Evolutionary conservation across 2,113 vertebrate species (phyloP), one percentile per base, ranked within the genome.

Genomic region (Toxotes chatareus): DNA sequence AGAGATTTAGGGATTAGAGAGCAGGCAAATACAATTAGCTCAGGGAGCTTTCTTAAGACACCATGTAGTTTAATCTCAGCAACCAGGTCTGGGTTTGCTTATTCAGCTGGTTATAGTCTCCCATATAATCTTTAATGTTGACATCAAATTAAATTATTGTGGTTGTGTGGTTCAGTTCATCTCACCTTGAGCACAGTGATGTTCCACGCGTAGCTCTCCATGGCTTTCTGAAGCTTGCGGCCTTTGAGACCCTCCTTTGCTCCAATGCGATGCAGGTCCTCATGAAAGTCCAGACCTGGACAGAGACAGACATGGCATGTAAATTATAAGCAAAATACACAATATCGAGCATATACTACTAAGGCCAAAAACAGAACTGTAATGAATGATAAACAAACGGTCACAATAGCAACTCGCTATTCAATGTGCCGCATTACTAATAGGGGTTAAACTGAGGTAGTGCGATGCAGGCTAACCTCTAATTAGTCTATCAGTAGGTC

Each of bases 191-290:
- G 94, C 36, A 96, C 95, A 1, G 95, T 96, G 86, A 95, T 96
- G 93, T 98, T 98, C 97, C 97, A 98, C 57, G 97, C 97, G 0
- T 97, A 98, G 93, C 97, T 98, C 94, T 98, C 97, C 95, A 97
- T 94, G 0, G 96, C 96, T 62, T 98, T 98, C 91, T 97, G 97
- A 61, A 98, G 93, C 68, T 98, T 98, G 40, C 95, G 93, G 5
- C 97, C 97, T 74, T 97, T 96, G 83, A 98, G 93, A 60, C 97
- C 97, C 72, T 98, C 97, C 88, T 96, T 96, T 42, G 94, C 94
- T 27, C 97, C 97, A 0, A 96, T 96, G 47, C 95, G 94, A 86
- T 97, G 97, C 80, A 98, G 94, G 79, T 97, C 97, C 90, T 96
- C 97, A 42, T 98, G 97, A 92, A 97, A 97, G 76, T 96, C 96